Evolutionary conservation across 2,888 invertebrate species (phyloP).

Genomic region (Amphipoea oculea): DNA sequence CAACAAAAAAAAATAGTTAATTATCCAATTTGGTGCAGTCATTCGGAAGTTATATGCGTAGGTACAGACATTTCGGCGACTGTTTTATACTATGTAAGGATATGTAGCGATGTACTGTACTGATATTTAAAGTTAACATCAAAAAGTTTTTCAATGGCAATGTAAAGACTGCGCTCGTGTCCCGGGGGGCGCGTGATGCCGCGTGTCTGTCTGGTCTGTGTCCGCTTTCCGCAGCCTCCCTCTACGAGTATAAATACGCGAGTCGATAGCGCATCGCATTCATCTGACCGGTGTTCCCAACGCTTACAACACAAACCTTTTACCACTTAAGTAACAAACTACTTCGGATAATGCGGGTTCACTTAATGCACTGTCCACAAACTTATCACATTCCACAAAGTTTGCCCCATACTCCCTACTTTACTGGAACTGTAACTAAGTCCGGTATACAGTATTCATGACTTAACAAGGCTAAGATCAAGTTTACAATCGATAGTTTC

Average conservation of each 20-base stretch:
- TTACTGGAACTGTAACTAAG: constrained; percentile 38
- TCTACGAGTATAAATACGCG: constrained; percentile 77
- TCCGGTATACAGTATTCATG: constrained; percentile 42
- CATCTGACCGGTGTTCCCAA: constrained; percentile 70
- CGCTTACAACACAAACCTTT: constrained; percentile 69
- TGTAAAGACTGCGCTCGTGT: constrained; percentile 55
- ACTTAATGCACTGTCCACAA: constrained; percentile 49
- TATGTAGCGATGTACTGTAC: neutral
- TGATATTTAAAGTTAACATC: constrained; percentile 39
- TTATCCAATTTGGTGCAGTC: too few relatives aligned
- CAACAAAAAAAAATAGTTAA: too few relatives aligned
- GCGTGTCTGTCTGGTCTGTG: constrained; percentile 68
- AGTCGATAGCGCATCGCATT: constrained; percentile 81
- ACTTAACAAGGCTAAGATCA: constrained; percentile 46
- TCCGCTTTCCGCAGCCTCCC: constrained; percentile 70
- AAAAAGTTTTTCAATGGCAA: constrained; percentile 62
- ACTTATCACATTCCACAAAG: constrained; percentile 58
- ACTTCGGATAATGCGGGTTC: constrained; percentile 43
- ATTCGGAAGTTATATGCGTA: too few relatives aligned
- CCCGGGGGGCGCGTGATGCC: constrained; percentile 31
- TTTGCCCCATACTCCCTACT: constrained; percentile 34
- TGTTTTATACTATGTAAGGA: too few relatives aligned
- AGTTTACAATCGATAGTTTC: constrained; percentile 52
- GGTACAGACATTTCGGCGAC: too few relatives aligned
- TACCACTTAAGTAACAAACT: constrained; percentile 61